A percentile compares a stretch with the other conserved stretches of the same genome.
Evolutionary conservation across 2,888 invertebrate species (phyloP).

Genomic region (Orchesella flavescens): DNA sequence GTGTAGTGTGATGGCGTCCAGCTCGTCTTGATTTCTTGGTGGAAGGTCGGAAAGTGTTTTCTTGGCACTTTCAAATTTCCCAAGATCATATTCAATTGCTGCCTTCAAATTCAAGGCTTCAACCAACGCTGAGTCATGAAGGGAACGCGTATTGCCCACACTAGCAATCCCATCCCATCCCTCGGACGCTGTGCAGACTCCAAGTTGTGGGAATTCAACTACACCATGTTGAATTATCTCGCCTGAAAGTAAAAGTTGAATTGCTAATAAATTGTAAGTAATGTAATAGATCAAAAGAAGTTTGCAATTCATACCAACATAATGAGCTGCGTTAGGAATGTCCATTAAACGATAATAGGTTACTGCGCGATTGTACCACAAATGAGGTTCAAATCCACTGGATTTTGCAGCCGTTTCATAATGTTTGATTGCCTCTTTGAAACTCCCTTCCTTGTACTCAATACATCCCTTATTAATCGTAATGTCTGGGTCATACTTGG

Average conservation of each 20-base stretch:
- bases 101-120: conserved; percentile 99
- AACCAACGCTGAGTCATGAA: conserved; percentile 96
- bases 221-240: conserved; percentile 97
- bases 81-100: conserved; percentile 93
- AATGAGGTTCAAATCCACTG: conserved; percentile 89
- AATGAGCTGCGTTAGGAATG: conserved; percentile 91
- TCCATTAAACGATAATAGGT: conserved; percentile 96
- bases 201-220: conserved; percentile 95
- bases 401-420: conserved; percentile 90
- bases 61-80: conserved; percentile 73
- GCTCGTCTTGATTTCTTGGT: conserved; percentile 94
- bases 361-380: conserved; percentile 95
- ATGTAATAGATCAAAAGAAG: too few species aligned
- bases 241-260: conserved; percentile 11
- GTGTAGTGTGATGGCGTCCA: conserved; percentile 97
- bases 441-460: conserved; percentile 91
- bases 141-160: conserved; percentile 93
- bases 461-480: conserved; percentile 96
- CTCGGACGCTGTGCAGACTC: conserved; percentile 97
- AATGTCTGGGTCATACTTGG: conserved; percentile 91
- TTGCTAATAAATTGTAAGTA: too few species aligned
- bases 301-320: conserved; percentile 85
- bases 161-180: conserved; percentile 88
- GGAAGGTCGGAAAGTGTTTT: conserved; percentile 92
- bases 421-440: conserved; percentile 91